Percentiles rank a stretch among this genome's conserved stretches.
Evolutionary conservation across 2,888 invertebrate genomes (phyloP).

Genomic region (Xanthorhoe designata): DNA sequence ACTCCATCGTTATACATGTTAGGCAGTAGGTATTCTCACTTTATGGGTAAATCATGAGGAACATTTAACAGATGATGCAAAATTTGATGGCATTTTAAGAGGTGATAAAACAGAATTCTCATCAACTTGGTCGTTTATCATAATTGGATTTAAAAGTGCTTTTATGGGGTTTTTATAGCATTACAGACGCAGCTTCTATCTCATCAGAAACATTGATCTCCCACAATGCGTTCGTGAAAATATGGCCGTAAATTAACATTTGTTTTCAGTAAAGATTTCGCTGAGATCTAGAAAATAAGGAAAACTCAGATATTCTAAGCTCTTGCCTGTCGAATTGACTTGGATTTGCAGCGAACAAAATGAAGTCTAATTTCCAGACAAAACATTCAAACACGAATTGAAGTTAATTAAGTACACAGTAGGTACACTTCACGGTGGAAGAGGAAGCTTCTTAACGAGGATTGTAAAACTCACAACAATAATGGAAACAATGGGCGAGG

Average conservation of each 20-base stretch:
- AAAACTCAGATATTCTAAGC: not conserved
- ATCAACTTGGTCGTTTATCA: constrained; percentile 4
- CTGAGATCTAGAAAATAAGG: not conserved
- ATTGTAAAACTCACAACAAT: constrained; percentile 62
- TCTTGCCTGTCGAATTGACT: not conserved
- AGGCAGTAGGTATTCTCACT: constrained; percentile 1
- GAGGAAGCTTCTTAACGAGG: constrained; percentile 58
- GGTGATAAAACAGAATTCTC: constrained; percentile 12
- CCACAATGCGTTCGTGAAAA: not conserved
- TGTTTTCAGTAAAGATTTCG: not conserved
- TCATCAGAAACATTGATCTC: not conserved
- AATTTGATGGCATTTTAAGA: constrained; percentile 10
- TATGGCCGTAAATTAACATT: not conserved
- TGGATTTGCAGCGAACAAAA: constrained; percentile 20
- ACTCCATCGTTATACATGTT: not conserved
- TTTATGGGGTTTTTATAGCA: not conserved
- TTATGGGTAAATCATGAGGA: constrained; percentile 14
- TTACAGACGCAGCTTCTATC: not conserved
- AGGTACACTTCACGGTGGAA: constrained; percentile 42
- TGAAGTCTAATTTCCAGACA: constrained; percentile 30
- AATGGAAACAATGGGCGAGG: constrained; percentile 64
- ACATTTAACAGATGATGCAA: constrained; percentile 10
- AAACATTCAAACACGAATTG: constrained; percentile 41
- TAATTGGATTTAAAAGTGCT: constrained; percentile 3
- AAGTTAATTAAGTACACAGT: constrained; percentile 51